These are phyloP conservation scores for Pachyuromys duprasi DNA, from an alignment of 2,797 vertebrate genomes.

Conservation along the genomic window DNA sequence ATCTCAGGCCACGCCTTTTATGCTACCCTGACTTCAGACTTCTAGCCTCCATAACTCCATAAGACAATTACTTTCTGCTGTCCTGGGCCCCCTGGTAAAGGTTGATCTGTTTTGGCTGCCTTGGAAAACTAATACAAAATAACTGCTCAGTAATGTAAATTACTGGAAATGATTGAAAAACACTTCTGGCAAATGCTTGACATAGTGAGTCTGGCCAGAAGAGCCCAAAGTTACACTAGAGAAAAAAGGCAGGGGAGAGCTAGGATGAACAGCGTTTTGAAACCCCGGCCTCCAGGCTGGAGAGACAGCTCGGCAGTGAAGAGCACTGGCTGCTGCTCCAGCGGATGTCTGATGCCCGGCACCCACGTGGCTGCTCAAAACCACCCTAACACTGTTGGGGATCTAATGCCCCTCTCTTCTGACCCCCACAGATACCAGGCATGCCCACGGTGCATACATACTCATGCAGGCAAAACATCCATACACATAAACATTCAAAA, in stretches of 20 bases:
- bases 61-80: background rate
- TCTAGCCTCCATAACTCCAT: background rate
- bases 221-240: background rate
- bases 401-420: background rate
- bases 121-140: constrained; percentile 21
- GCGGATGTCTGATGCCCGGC: background rate
- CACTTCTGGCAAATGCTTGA: background rate
- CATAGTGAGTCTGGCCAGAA: background rate
- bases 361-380: background rate
- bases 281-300: background rate
- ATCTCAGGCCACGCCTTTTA: background rate
- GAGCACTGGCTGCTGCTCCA: background rate
- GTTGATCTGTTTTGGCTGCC: background rate
- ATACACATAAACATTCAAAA: background rate
- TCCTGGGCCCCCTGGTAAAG: background rate
- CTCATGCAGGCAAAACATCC: background rate
- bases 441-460: background rate
- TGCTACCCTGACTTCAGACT: background rate
- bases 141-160: constrained; percentile 44
- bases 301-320: background rate
- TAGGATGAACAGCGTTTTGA: background rate
- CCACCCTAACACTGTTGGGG: background rate
- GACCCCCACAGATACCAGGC: background rate
- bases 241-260: background rate
- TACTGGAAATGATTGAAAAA: background rate